Base-by-base conservation (phyloP, 2,797 vertebrate genomes). In the Epinephelus malabaricus region DNA sequence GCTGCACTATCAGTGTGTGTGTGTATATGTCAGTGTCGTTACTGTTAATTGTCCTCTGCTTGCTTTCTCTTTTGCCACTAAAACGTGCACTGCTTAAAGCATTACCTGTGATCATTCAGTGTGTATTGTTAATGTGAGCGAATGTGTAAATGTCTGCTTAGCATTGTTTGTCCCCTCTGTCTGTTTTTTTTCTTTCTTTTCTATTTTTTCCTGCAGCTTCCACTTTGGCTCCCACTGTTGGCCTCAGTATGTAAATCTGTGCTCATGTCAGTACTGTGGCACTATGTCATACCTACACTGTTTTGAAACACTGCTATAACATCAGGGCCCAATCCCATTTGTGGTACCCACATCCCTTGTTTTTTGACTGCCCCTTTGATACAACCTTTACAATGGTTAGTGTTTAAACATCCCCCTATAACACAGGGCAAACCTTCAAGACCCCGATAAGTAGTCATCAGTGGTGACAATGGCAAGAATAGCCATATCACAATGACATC, bases 191-290 rank as follows among this genome's bases (percentile, higher is more conserved):
- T 69, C 14, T 51, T 64, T 4, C 68, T 70, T 70, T 50, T 43
- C 56, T 82, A 80, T 59, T 50, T 76, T 69, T 81, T 65, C 78
- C 77, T 62, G 76, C 93, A 95, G 92, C 94, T 90, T 91, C 93
- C 82, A 82, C 84, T 91, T 67, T 83, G 91, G 90, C 90, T 88
- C 85, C 93, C 79, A 69, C 90, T 88, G 82, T 85, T 75, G 89
- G 78, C 86, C 83, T 86, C 90, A 95, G 93, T 95, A 94, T 91
- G 94, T 94, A 86, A 89, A 87, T 77, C 69, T 80, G 67, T 83
- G 66, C 85, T 87, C 38, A 71, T 72, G 68, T 85, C 71, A 71
- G 84, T 30, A 76, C 55, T 49, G 56, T 21, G 53, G 51, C 81
- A 78, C 5, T 30, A 30, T 55, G 61, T 83, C 86, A 59, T 68